Conservation (phyloP, 1,140 invertebrate genomes). For the Hycleus phaleratus region DNA sequence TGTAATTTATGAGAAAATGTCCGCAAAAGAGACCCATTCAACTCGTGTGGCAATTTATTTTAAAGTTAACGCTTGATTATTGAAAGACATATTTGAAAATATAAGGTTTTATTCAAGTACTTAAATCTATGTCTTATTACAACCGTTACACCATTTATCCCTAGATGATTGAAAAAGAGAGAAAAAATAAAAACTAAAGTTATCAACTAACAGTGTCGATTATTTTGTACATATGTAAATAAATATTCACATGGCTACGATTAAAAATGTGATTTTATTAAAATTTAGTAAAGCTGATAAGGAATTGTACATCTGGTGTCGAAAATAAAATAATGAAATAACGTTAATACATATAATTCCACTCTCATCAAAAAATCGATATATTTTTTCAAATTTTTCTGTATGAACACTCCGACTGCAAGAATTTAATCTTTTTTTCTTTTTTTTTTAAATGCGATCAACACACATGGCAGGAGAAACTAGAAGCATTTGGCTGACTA, state of each 20-base stretch:
- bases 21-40: too few species aligned
- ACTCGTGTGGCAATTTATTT: too few species aligned
- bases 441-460: conserved; percentile 35
- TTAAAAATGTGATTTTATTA: conserved; percentile 7
- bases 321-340: conserved; percentile 11
- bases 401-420: conserved; percentile 35
- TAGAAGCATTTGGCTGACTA: conserved; percentile 19
- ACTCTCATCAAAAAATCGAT: conserved; percentile 24
- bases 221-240: conserved; percentile 13
- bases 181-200: conserved; percentile 14
- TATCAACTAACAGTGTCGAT: conserved; percentile 12
- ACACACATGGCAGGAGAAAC: conserved; percentile 34
- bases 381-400: not conserved
- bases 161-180: conserved; percentile 9
- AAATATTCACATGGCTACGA: conserved; percentile 10
- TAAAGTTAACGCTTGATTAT: too few species aligned
- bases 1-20: too few species aligned
- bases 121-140: conserved; percentile 14
- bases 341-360: conserved; percentile 17
- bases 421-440: conserved; percentile 5
- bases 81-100: not conserved
- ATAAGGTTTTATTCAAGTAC: conserved; percentile 13
- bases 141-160: conserved; percentile 7
- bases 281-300: conserved; percentile 25
- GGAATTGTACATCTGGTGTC: conserved; percentile 36